These are phyloP conservation scores for Platysternon megacephalum DNA, from an alignment of 2,113 vertebrate species.

Conservation along the genomic window DNA sequence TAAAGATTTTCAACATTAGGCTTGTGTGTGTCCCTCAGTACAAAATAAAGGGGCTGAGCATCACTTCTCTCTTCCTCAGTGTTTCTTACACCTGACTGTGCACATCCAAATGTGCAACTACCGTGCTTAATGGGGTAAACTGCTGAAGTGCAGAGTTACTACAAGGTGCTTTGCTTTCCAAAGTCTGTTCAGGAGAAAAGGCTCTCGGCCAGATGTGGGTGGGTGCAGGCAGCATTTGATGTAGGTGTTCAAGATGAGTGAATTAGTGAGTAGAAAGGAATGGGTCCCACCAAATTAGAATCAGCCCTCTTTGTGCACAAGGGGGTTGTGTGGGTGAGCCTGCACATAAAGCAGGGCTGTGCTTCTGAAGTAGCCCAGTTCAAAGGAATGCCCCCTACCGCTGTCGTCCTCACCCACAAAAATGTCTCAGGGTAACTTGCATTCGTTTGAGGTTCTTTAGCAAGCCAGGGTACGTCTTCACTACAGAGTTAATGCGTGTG, in stretches of 20 bases:
- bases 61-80: not conserved
- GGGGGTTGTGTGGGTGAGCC: not conserved
- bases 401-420: not conserved
- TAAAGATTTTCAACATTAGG: not conserved
- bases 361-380: not conserved
- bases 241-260: slow-evolving; percentile 38
- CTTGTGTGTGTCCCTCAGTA: not conserved
- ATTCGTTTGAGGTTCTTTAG: accelerated
- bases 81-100: not conserved
- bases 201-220: slow-evolving; percentile 54
- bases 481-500: accelerated
- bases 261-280: slow-evolving; percentile 26
- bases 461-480: accelerated
- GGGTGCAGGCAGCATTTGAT: slow-evolving; percentile 56
- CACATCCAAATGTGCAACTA: not conserved
- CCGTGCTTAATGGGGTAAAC: not conserved
- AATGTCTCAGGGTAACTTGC: not conserved
- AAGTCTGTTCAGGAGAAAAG: not conserved
- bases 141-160: not conserved
- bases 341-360: accelerated
- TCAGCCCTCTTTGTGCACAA: not conserved
- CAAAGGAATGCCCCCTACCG: not conserved
- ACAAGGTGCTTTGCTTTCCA: not conserved
- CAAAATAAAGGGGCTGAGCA: not conserved
- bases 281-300: slow-evolving; percentile 6